phyloP scores from a whole-genome alignment of 2,888 invertebrate species.

The Drosophila setosimentum region DNA sequence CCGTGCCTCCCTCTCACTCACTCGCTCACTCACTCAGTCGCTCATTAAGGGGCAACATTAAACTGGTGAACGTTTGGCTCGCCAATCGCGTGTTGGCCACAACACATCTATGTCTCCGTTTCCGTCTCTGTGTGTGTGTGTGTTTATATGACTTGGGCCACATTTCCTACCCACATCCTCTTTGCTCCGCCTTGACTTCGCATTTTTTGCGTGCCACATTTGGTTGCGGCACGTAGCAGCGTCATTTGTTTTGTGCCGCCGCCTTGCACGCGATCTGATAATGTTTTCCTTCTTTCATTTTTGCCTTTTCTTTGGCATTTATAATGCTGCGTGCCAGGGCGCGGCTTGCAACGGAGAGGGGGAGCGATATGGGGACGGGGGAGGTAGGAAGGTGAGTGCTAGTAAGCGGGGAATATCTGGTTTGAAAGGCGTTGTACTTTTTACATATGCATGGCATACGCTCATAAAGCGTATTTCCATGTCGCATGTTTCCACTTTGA shows the following conservation, averaged over 20 bases:
- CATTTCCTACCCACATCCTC: slow-evolving; percentile 39
- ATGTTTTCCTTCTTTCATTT: slow-evolving; percentile 47
- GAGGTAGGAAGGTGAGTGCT: background rate
- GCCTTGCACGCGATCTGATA: slow-evolving; percentile 81
- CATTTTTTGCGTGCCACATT: slow-evolving; percentile 68
- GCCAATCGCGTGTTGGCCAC: slow-evolving; percentile 70
- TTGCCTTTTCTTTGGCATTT: slow-evolving; percentile 61
- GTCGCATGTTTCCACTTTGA: slow-evolving; percentile 72
- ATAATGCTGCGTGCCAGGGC: slow-evolving; percentile 72
- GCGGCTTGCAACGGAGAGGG: slow-evolving; percentile 36
- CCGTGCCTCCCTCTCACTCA: slow-evolving; percentile 11
- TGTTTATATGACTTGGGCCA: slow-evolving; percentile 13
- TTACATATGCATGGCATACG: slow-evolving; percentile 62
- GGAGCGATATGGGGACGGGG: background rate
- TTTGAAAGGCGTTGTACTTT: slow-evolving; percentile 48
- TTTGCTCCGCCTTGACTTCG: slow-evolving; percentile 28
- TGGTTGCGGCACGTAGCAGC: slow-evolving; percentile 69
- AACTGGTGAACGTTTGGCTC: slow-evolving; percentile 31
- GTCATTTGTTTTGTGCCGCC: slow-evolving; percentile 67
- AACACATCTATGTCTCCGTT: background rate
- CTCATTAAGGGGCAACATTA: slow-evolving; percentile 35
- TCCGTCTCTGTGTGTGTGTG: background rate
- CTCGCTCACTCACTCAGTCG: slow-evolving; percentile 7
- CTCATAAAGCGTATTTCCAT: slow-evolving; percentile 68
- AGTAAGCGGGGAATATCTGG: background rate